phyloP scores from a whole-genome alignment of 2,113 vertebrate genomes.

The Xiphophorus couchianus region DNA sequence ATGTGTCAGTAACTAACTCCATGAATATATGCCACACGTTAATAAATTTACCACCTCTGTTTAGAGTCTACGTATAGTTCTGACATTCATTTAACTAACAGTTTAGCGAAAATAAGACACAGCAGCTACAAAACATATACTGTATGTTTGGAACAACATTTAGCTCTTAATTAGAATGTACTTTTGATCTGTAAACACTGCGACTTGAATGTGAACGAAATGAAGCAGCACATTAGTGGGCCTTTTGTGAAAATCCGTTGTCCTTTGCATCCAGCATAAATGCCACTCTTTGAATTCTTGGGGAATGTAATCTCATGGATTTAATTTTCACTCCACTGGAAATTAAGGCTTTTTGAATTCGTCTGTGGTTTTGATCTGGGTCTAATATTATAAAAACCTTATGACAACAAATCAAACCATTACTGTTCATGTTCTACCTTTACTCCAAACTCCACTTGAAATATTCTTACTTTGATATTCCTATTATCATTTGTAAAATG shows the following conservation, averaged over 20 bases:
- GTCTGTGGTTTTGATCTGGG: constrained; percentile 30
- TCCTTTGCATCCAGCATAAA: constrained; percentile 50
- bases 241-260: constrained; percentile 47
- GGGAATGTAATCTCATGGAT: constrained; percentile 37
- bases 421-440: neutral
- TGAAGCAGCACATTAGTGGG: constrained; percentile 78
- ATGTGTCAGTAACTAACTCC: constrained; percentile 31
- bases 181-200: constrained; percentile 80
- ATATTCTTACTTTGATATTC: constrained; percentile 11
- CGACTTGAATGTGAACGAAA: constrained; percentile 70
- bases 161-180: constrained; percentile 71
- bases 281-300: constrained; percentile 33
- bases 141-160: constrained; percentile 39
- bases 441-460: neutral
- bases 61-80: constrained; percentile 51
- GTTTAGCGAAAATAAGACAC: constrained; percentile 32
- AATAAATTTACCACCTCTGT: constrained; percentile 44
- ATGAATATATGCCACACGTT: constrained; percentile 34
- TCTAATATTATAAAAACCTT: constrained; percentile 31
- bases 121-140: constrained; percentile 53
- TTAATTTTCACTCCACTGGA: constrained; percentile 54
- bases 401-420: constrained; percentile 13
- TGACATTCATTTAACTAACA: constrained; percentile 53
- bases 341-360: constrained; percentile 21
- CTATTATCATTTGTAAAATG: neutral